A percentile compares a stretch with the other conserved stretches of the same genome.
These are phyloP conservation scores for Lophochroa leadbeateri DNA, from an alignment of 2,113 vertebrate genomes.

Conservation along the genomic window DNA sequence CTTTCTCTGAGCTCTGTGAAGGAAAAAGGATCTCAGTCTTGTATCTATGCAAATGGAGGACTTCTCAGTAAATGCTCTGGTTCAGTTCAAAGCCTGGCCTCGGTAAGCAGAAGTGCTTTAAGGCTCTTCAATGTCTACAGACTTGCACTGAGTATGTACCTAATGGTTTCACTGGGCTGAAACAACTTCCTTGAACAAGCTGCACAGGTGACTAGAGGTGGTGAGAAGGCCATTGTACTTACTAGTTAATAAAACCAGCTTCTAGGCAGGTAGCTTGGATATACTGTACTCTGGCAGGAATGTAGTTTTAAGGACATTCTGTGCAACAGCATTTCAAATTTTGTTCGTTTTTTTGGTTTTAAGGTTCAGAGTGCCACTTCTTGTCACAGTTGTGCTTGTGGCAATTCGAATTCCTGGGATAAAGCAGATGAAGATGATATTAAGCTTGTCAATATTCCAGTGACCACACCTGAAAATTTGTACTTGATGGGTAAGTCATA, in stretches of 20 bases:
- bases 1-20: constrained; percentile 84
- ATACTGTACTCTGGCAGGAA: not conserved
- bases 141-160: not conserved
- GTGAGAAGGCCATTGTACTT: not conserved
- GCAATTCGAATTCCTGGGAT: constrained; percentile 90
- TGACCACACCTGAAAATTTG: constrained; percentile 93
- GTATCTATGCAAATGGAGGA: constrained; percentile 76
- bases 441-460: constrained; percentile 87
- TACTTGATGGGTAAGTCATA: constrained; percentile 93
- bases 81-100: constrained; percentile 89
- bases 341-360: not conserved
- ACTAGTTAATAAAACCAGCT: not conserved
- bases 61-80: constrained; percentile 87
- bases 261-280: not conserved
- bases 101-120: constrained; percentile 76
- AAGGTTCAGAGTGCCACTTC: constrained; percentile 91
- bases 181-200: not conserved
- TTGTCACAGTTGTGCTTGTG: constrained; percentile 89
- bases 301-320: not conserved
- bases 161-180: not conserved
- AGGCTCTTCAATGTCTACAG: not conserved
- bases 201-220: not conserved
- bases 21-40: constrained; percentile 80
- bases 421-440: constrained; percentile 83
- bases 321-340: not conserved